phyloP scores from a whole-genome alignment of 2,113 vertebrate species.

The Paracyprichromis sp. region DNA sequence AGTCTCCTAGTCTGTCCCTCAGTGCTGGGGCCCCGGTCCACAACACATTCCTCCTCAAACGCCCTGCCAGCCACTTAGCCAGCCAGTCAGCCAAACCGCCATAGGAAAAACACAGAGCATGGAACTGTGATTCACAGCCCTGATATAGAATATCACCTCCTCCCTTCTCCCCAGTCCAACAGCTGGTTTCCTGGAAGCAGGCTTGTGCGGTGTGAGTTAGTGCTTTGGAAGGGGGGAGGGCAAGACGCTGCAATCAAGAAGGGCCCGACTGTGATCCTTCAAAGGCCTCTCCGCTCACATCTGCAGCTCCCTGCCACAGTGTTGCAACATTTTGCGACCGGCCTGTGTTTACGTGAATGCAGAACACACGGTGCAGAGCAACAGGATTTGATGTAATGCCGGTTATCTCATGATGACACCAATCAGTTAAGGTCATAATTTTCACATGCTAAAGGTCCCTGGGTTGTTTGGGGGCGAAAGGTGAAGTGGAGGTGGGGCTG shows the following conservation, averaged over 20 bases:
- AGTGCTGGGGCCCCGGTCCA: constrained; percentile 32
- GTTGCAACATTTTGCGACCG: constrained; percentile 9
- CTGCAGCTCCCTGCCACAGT: neutral
- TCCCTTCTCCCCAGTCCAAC: constrained; percentile 50
- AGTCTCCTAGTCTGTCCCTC: constrained; percentile 34
- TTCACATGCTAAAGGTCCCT: constrained; percentile 16
- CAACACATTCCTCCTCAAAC: constrained; percentile 57
- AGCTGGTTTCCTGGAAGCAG: constrained; percentile 71
- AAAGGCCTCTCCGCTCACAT: constrained; percentile 39
- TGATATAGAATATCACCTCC: constrained; percentile 67
- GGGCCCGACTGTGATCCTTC: constrained; percentile 26
- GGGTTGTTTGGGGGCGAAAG: neutral
- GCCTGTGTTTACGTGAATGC: neutral
- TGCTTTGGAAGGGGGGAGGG: neutral
- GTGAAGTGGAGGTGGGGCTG: neutral
- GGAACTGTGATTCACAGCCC: constrained; percentile 70
- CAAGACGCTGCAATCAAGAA: neutral
- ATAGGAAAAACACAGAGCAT: constrained; percentile 66
- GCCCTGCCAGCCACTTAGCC: constrained; percentile 28
- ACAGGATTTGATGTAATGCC: constrained; percentile 13
- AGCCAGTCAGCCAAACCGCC: constrained; percentile 53
- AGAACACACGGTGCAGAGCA: neutral
- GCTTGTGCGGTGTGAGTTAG: constrained; percentile 36
- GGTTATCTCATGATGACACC: constrained; percentile 15
- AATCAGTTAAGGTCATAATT: constrained; percentile 1